Evolutionary conservation across 2,888 invertebrate genomes (phyloP).

Genomic region (Galerucella pusilla): DNA sequence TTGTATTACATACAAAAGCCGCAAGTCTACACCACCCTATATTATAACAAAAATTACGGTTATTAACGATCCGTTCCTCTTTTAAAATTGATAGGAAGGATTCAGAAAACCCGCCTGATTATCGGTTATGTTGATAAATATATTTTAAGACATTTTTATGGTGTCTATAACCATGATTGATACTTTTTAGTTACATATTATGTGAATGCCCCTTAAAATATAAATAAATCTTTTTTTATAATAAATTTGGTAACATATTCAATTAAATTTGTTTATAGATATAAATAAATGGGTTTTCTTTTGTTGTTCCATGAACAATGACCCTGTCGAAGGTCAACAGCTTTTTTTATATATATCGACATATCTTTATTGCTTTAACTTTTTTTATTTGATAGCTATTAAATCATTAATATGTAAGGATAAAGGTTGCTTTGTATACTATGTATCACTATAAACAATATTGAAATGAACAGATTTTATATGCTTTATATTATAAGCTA

Average conservation of each 20-base stretch:
- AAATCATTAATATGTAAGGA: neutral
- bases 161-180: too few relatives aligned
- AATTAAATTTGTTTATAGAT: neutral
- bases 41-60: neutral
- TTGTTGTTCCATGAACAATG: neutral
- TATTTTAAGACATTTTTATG: neutral
- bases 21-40: neutral
- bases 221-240: too few relatives aligned
- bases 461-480: too few relatives aligned
- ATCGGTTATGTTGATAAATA: neutral
- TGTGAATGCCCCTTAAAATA: too few relatives aligned
- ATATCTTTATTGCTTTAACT: neutral
- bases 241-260: neutral
- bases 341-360: neutral
- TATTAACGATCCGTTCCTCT: neutral
- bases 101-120: neutral
- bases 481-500: too few relatives aligned
- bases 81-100: neutral
- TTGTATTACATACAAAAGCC: neutral
- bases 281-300: neutral
- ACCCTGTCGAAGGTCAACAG: neutral
- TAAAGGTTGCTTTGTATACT: neutral
- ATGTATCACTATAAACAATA: neutral
- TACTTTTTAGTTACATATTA: too few relatives aligned
- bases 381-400: neutral